Percentiles rank a stretch among this genome's conserved stretches.
Conservation (phyloP, 2,797 vertebrate genomes). For the Halcyon badia region DNA sequence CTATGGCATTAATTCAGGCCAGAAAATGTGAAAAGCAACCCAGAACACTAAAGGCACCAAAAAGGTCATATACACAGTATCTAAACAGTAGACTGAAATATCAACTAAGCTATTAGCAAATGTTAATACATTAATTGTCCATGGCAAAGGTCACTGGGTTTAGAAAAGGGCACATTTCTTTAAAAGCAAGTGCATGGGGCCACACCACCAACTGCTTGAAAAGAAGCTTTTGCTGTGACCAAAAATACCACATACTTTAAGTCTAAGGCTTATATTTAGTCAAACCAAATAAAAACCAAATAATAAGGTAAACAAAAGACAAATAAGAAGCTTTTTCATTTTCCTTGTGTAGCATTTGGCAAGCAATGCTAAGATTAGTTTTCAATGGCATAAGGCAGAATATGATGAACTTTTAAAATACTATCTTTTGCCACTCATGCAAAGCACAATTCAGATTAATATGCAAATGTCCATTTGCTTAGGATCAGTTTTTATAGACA, state of each 20-base stretch:
- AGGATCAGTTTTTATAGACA: slow-evolving; percentile 36
- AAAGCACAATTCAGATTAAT: slow-evolving; percentile 46
- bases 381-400: slow-evolving; percentile 14
- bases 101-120: slow-evolving; percentile 50
- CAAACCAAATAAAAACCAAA: background rate
- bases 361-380: background rate
- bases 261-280: background rate
- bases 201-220: slow-evolving; percentile 30
- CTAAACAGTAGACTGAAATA: slow-evolving; percentile 34
- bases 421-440: slow-evolving; percentile 37
- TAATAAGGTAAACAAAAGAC: background rate
- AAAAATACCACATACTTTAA: background rate
- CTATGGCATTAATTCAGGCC: background rate
- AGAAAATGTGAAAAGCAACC: background rate
- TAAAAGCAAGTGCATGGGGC: background rate
- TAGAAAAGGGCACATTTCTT: slow-evolving; percentile 47
- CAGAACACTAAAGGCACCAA: background rate
- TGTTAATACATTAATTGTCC: slow-evolving; percentile 30
- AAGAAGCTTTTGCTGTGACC: background rate
- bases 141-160: background rate
- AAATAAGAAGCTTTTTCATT: slow-evolving; percentile 28
- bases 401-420: slow-evolving; percentile 32
- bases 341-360: slow-evolving; percentile 3
- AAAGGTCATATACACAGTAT: background rate
- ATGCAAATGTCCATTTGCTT: slow-evolving; percentile 39